These are phyloP conservation scores for Hirudo medicinalis DNA, from an alignment of 1,140 invertebrate species.

Conservation along the genomic window DNA sequence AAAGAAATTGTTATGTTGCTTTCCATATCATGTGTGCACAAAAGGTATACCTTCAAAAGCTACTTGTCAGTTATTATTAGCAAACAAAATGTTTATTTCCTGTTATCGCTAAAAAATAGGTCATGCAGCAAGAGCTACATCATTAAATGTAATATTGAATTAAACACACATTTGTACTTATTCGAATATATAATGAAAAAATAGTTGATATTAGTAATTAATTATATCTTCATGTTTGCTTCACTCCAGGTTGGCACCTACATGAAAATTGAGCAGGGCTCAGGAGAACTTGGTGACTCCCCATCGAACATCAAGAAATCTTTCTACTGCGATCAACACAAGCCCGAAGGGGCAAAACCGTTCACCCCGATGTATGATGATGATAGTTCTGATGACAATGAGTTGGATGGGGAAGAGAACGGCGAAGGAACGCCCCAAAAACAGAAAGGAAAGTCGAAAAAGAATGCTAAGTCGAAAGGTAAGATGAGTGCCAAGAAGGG, in stretches of 20 bases:
- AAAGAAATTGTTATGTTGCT: constrained; percentile 69
- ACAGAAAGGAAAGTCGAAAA: neutral
- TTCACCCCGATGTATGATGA: constrained; percentile 22
- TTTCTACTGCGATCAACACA: constrained; percentile 86
- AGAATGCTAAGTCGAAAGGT: neutral
- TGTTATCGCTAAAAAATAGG: too few relatives aligned
- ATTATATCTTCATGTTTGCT: too few relatives aligned
- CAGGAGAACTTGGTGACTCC: constrained; percentile 30
- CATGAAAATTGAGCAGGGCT: constrained; percentile 80
- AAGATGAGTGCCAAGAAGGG: neutral
- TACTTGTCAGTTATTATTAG: neutral
- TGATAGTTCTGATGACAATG: constrained; percentile 4
- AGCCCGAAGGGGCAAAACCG: constrained; percentile 48
- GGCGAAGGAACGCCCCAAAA: neutral
- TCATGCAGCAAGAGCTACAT: too few relatives aligned
- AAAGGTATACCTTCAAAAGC: constrained; percentile 53
- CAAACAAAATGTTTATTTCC: neutral
- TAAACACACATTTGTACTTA: too few relatives aligned
- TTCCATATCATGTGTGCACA: constrained; percentile 98
- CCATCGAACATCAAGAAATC: constrained; percentile 31
- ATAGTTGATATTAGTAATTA: too few relatives aligned
- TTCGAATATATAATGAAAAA: too few relatives aligned
- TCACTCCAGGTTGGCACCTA: constrained; percentile 56
- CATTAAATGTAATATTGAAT: too few relatives aligned
- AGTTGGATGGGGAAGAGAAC: neutral